Evolutionary conservation across 2,888 invertebrate species (phyloP).

Genomic region (Capitulum mitella): DNA sequence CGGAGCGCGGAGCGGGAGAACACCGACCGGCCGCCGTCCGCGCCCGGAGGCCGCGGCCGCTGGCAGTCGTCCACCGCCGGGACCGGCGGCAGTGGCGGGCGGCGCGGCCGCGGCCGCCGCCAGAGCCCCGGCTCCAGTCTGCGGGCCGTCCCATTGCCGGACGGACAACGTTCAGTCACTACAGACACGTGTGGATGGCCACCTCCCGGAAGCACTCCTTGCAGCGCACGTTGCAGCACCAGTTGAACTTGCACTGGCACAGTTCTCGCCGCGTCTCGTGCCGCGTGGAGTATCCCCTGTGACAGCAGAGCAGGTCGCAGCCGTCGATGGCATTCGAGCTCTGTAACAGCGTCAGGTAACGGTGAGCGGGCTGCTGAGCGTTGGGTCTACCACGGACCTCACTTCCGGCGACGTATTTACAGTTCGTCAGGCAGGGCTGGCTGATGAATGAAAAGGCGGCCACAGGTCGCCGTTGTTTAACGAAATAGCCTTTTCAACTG

Average conservation of each 20-base stretch:
- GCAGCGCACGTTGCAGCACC: conserved; percentile 46
- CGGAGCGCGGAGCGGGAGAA: not conserved
- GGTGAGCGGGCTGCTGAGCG: no score
- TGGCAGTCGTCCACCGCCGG: not conserved
- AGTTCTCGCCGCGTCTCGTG: conserved; percentile 41
- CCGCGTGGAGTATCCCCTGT: conserved; percentile 41
- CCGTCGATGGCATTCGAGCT: conserved; percentile 41
- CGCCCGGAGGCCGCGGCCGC: not conserved
- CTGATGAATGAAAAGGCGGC: no score
- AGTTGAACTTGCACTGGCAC: conserved; percentile 46
- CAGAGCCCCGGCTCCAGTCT: no score
- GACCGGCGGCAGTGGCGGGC: not conserved
- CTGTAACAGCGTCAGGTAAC: not conserved
- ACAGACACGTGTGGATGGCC: conserved; percentile 38
- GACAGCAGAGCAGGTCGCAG: conserved; percentile 41
- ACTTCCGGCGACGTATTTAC: no score
- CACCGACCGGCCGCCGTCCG: not conserved
- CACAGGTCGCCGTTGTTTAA: no score
- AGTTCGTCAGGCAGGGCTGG: not conserved
- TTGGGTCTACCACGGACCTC: no score
- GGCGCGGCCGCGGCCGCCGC: not conserved
- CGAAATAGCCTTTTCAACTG: no score
- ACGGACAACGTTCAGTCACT: not conserved
- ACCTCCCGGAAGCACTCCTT: conserved; percentile 41
- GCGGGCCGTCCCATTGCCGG: not conserved